phyloP scores from a whole-genome alignment of 2,888 invertebrate species.

The Conchocele bisecta region DNA sequence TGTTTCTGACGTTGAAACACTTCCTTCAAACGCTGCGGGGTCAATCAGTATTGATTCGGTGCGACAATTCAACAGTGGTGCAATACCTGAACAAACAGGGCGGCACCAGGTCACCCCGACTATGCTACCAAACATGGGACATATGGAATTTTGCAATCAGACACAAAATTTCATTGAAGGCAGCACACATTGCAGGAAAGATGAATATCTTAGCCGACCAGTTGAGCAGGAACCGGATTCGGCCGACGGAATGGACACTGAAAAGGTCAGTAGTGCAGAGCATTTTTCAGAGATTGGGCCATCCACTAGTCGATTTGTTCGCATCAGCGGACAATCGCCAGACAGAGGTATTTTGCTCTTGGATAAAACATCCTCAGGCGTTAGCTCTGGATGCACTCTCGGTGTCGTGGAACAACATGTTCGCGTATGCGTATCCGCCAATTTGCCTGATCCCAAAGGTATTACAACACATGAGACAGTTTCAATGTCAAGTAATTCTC shows the following conservation, averaged over 20 bases:
- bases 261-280: constrained; percentile 10
- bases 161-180: constrained; percentile 7
- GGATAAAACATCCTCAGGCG: constrained; percentile 24
- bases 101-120: constrained; percentile 34
- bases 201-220: constrained; percentile 22
- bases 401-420: constrained; percentile 37
- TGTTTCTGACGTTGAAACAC: constrained; percentile 17
- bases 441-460: constrained; percentile 40
- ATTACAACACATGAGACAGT: constrained; percentile 14
- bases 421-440: constrained; percentile 50
- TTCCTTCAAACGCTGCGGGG: constrained; percentile 6
- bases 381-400: constrained; percentile 47
- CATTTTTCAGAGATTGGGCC: background rate
- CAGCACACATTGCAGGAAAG: constrained; percentile 31
- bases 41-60: constrained; percentile 18
- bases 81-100: constrained; percentile 46
- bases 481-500: constrained; percentile 21
- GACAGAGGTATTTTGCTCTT: constrained; percentile 31
- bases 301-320: constrained; percentile 39
- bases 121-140: constrained; percentile 34
- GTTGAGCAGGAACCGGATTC: constrained; percentile 5
- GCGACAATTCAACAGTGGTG: constrained; percentile 42
- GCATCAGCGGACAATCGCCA: constrained; percentile 30
- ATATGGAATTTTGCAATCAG: constrained; percentile 13
- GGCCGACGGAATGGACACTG: constrained; percentile 34